Evolutionary conservation across 2,113 vertebrate genomes (phyloP).

Genomic region (Aepyceros melampus): DNA sequence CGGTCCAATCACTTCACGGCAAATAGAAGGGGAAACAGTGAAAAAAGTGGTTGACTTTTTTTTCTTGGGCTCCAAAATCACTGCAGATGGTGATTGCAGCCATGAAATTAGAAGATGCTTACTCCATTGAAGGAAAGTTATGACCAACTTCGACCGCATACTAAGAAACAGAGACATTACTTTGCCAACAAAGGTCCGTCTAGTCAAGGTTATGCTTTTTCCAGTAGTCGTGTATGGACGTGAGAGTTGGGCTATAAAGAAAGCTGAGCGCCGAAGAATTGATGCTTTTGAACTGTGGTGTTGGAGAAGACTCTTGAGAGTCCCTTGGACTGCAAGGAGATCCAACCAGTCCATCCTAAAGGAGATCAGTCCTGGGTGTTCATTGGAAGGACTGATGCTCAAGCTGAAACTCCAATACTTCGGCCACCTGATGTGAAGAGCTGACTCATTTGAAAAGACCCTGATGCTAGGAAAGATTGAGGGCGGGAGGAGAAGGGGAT

Average conservation of each 20-base stretch:
- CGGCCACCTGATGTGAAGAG: fast-evolving
- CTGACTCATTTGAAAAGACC: background rate
- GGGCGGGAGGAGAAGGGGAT: background rate
- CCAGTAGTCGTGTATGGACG: background rate
- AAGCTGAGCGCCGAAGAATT: background rate
- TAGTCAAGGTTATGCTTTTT: background rate
- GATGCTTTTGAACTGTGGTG: background rate
- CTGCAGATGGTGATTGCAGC: background rate
- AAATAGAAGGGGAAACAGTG: background rate
- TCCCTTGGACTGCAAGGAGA: background rate
- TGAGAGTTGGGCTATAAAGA: background rate
- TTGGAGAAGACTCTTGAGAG: background rate
- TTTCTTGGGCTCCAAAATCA: background rate
- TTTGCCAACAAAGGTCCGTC: background rate
- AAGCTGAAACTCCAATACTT: background rate
- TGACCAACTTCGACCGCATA: background rate
- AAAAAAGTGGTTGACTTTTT: background rate
- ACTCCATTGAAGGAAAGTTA: background rate
- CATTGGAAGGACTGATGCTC: background rate
- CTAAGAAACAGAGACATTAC: background rate
- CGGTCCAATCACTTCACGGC: fast-evolving
- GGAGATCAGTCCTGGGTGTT: background rate
- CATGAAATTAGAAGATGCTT: background rate
- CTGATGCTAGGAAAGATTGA: background rate
- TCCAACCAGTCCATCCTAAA: background rate